Conservation (phyloP, 2,888 invertebrate genomes). For the Papilio demoleus region DNA sequence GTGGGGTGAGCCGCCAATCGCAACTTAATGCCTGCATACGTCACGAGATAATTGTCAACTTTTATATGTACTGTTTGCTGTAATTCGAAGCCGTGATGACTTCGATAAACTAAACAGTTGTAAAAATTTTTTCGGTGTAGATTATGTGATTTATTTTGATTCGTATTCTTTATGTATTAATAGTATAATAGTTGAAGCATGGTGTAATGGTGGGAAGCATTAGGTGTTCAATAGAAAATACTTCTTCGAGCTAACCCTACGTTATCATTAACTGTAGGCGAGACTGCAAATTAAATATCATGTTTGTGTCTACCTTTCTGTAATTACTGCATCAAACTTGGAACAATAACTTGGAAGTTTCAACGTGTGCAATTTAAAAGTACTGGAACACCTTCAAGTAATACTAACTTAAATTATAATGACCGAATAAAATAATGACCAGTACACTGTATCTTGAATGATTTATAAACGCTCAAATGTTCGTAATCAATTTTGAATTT, state of each 20-base stretch:
- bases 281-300: slow-evolving; percentile 32
- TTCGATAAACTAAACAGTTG: slow-evolving; percentile 11
- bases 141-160: no score
- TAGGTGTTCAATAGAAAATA: slow-evolving; percentile 11
- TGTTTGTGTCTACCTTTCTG: slow-evolving; percentile 19
- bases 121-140: neutral
- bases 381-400: no score
- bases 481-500: no score
- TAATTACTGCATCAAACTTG: slow-evolving; percentile 29
- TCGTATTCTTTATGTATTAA: neutral
- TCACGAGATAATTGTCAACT: slow-evolving; percentile 58
- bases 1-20: slow-evolving; percentile 60
- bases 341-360: neutral
- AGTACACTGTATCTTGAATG: no score
- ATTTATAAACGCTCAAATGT: no score
- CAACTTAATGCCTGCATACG: slow-evolving; percentile 53
- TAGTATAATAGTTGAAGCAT: neutral
- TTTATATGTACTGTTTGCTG: slow-evolving; percentile 44
- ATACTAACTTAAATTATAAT: no score
- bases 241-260: slow-evolving; percentile 7
- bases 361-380: neutral
- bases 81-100: slow-evolving; percentile 28
- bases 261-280: slow-evolving; percentile 23
- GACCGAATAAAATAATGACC: no score
- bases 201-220: slow-evolving; percentile 27